Evolutionary conservation across 2,797 vertebrate species (phyloP).

Genomic region (Halcyon badia): DNA sequence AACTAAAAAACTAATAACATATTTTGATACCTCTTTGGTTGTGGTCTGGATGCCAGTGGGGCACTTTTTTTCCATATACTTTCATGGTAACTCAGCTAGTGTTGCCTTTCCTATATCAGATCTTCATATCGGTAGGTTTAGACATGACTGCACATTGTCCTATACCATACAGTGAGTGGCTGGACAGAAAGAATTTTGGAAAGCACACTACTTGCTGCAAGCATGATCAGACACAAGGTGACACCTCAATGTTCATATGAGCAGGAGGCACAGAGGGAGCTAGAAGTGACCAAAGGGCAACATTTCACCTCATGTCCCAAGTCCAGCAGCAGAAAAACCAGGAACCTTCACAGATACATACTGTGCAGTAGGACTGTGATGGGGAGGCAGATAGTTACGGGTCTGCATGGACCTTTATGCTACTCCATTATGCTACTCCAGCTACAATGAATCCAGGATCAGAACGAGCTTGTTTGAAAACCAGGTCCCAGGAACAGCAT

Average conservation of each 20-base stretch:
- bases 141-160: background rate
- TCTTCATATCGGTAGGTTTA: background rate
- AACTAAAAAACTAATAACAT: background rate
- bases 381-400: background rate
- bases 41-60: background rate
- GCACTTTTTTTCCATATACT: background rate
- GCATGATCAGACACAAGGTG: background rate
- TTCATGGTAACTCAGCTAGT: background rate
- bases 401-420: background rate
- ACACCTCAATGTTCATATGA: background rate
- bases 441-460: background rate
- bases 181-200: background rate
- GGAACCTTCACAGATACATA: background rate
- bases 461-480: background rate
- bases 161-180: accelerated
- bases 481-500: background rate
- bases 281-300: background rate
- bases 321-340: background rate
- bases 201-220: background rate
- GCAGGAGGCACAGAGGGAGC: background rate
- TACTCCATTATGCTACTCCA: background rate
- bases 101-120: background rate
- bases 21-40: background rate
- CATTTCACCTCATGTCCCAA: background rate
- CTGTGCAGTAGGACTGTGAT: background rate